Percentiles rank a stretch among this genome's conserved stretches.
phyloP scores from a whole-genome alignment of 2,113 vertebrate genomes.

The Syngnathoides biaculeatus region DNA sequence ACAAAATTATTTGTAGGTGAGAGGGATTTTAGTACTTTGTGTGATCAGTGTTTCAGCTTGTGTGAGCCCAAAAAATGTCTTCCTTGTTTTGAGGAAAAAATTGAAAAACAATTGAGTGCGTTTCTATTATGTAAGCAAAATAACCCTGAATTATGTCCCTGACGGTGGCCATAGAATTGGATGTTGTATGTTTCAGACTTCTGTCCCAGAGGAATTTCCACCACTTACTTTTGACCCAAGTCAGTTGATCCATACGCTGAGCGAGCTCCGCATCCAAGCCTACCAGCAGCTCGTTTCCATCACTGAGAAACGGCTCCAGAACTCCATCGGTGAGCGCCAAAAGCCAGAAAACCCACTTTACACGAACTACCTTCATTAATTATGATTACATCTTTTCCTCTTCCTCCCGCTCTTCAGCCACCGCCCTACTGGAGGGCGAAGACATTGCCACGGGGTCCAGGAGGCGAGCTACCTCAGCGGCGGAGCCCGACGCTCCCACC shows the following conservation, averaged over 20 bases:
- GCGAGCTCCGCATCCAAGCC: slow-evolving; percentile 73
- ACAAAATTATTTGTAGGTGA: too few species aligned
- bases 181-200: slow-evolving; percentile 22
- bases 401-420: slow-evolving; percentile 63
- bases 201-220: slow-evolving; percentile 36
- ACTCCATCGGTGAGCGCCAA: slow-evolving; percentile 66
- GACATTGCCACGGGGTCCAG: slow-evolving; percentile 61
- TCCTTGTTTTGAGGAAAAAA: too few species aligned
- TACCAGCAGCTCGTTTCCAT: slow-evolving; percentile 79
- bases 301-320: slow-evolving; percentile 66
- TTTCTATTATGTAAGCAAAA: background rate
- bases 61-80: too few species aligned
- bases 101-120: too few species aligned
- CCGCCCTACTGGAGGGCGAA: slow-evolving; percentile 77
- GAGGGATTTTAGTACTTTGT: too few species aligned
- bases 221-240: slow-evolving; percentile 53
- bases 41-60: too few species aligned
- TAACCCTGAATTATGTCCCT: background rate
- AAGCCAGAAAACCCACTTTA: background rate
- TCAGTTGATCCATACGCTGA: slow-evolving; percentile 55
- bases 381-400: background rate
- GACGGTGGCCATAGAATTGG: background rate
- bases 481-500: slow-evolving; percentile 32
- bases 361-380: background rate
- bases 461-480: slow-evolving; percentile 38